Evolutionary conservation across 2,797 vertebrate genomes (phyloP).

Genomic region (Tauraco hartlaubi): DNA sequence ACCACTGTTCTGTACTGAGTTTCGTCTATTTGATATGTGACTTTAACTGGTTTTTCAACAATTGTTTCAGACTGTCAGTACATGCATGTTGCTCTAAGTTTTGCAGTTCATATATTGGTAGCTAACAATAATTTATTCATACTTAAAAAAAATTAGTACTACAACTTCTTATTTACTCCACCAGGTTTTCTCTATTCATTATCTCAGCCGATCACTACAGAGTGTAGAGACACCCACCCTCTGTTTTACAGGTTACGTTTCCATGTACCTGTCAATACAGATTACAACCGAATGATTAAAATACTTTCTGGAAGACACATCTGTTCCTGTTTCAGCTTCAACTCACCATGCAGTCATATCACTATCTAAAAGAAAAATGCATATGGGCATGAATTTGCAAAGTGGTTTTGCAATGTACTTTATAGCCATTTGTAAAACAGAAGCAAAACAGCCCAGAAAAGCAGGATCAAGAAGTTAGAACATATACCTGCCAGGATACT

Average conservation of each 20-base stretch:
- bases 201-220: neutral
- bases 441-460: neutral
- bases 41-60: neutral
- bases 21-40: neutral
- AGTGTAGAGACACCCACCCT: neutral
- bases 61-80: neutral
- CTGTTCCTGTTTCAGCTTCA: neutral
- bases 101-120: neutral
- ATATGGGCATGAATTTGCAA: neutral
- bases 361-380: neutral
- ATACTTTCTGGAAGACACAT: neutral
- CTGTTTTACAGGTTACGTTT: neutral
- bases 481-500: neutral
- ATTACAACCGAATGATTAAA: neutral
- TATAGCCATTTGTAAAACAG: neutral
- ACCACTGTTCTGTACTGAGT: neutral
- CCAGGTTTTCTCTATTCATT: neutral
- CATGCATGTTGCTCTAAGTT: neutral
- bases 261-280: neutral
- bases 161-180: neutral
- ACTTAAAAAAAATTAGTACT: neutral
- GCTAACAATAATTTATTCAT: neutral
- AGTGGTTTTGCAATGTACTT: neutral
- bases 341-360: neutral
- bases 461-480: neutral